Evolutionary conservation across 2,888 invertebrate species (phyloP).

Genomic region (Melieria omissa): DNA sequence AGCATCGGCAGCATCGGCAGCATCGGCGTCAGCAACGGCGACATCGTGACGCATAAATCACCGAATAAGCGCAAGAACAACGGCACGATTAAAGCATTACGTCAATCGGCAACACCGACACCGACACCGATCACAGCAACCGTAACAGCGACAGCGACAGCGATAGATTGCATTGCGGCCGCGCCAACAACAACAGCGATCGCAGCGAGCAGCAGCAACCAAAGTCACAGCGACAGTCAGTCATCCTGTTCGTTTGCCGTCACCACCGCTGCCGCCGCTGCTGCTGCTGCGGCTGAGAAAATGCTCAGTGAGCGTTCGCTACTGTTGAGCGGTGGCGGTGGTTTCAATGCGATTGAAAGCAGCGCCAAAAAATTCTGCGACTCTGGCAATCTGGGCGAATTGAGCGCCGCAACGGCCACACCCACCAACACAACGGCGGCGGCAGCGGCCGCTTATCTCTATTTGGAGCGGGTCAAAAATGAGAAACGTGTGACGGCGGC

Average conservation of each 20-base stretch:
- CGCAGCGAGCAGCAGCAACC: constrained; percentile 38
- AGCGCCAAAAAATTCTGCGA: constrained; percentile 59
- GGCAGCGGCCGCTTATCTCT: constrained; percentile 58
- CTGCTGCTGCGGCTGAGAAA: constrained; percentile 50
- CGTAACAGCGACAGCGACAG: neutral
- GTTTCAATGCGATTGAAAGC: constrained; percentile 60
- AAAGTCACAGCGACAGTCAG: constrained; percentile 33
- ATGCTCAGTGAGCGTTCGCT: constrained; percentile 66
- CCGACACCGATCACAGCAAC: constrained; percentile 43
- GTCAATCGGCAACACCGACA: constrained; percentile 35
- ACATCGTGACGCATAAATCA: constrained; percentile 45
- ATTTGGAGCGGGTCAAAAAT: constrained; percentile 63
- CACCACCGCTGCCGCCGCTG: constrained; percentile 25
- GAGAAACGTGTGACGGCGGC: constrained; percentile 58
- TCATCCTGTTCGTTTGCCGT: no score
- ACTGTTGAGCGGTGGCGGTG: constrained; percentile 56
- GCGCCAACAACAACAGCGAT: constrained; percentile 13
- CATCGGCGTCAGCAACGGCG: constrained; percentile 24
- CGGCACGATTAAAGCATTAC: constrained; percentile 45
- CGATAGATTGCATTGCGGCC: neutral
- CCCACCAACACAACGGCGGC: constrained; percentile 51
- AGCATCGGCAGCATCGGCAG: constrained; percentile 44
- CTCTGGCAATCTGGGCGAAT: constrained; percentile 43
- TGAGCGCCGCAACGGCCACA: constrained; percentile 38
- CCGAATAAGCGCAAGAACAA: constrained; percentile 43